Evolutionary conservation across 2,797 vertebrate species (phyloP).

Genomic region (Acestrorhynchus altus): DNA sequence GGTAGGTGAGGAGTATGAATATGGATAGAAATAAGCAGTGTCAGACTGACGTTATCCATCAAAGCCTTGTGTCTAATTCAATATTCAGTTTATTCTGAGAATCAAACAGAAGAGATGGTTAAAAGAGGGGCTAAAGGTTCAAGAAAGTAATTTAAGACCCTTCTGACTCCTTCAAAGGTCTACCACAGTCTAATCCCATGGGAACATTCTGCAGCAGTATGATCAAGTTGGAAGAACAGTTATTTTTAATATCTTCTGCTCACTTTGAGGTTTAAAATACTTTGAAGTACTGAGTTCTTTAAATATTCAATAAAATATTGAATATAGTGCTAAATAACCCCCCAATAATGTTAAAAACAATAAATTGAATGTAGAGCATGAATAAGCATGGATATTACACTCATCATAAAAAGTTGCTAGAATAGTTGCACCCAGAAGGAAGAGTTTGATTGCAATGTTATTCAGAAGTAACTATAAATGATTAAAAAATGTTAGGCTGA

Average conservation of each 20-base stretch:
- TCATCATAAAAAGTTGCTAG: too few species aligned
- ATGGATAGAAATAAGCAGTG: not conserved
- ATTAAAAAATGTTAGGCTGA: too few species aligned
- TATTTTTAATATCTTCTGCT: not conserved
- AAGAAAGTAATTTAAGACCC: not conserved
- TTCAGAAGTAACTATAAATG: too few species aligned
- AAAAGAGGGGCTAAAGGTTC: not conserved
- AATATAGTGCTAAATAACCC: too few species aligned
- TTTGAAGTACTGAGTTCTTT: too few species aligned
- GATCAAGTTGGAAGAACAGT: not conserved
- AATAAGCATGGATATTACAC: too few species aligned
- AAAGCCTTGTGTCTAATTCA: conserved; percentile 1
- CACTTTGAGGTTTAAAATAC: not conserved
- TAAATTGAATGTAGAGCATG: too few species aligned
- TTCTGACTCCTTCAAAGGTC: not conserved
- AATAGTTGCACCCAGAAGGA: too few species aligned
- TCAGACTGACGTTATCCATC: not conserved
- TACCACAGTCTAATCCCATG: not conserved
- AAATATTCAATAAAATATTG: not conserved
- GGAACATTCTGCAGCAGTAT: not conserved
- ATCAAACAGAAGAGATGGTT: not conserved
- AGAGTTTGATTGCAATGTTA: too few species aligned
- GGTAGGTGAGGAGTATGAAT: not conserved
- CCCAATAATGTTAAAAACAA: too few species aligned
- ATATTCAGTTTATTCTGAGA: not conserved